phyloP scores from a whole-genome alignment of 2,113 vertebrate species.

The Porphyrio hochstetteri region DNA sequence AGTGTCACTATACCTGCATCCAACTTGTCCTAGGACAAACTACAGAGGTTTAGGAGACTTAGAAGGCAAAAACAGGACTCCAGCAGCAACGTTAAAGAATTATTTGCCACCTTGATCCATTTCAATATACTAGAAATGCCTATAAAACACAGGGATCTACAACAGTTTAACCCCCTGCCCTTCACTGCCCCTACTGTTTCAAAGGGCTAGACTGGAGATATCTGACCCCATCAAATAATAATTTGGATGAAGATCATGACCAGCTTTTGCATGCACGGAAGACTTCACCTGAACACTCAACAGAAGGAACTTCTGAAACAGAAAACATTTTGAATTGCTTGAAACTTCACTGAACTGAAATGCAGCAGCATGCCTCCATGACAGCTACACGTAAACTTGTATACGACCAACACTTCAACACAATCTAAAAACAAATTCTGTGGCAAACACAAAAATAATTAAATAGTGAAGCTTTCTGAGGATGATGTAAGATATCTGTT shows the following conservation, averaged over 20 bases:
- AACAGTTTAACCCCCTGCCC: background rate
- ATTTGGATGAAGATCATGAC: background rate
- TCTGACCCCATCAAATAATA: background rate
- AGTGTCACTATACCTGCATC: background rate
- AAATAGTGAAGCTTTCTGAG: background rate
- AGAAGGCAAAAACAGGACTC: background rate
- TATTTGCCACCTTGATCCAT: background rate
- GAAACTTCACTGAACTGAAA: background rate
- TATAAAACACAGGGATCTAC: background rate
- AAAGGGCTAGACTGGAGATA: background rate
- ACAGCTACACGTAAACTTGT: rapidly evolving
- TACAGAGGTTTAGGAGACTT: background rate
- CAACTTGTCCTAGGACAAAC: background rate
- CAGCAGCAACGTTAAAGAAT: background rate
- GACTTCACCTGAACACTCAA: background rate
- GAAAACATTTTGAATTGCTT: background rate
- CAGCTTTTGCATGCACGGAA: background rate
- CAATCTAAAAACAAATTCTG: background rate
- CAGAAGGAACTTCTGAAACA: background rate
- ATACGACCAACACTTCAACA: background rate
- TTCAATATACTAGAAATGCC: background rate
- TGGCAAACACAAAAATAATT: background rate
- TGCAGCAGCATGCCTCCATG: background rate
- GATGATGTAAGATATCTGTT: background rate
- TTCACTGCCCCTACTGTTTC: background rate